Evolutionary conservation across 2,888 invertebrate species (phyloP).

Genomic region (Reticulitermes lucifugus): DNA sequence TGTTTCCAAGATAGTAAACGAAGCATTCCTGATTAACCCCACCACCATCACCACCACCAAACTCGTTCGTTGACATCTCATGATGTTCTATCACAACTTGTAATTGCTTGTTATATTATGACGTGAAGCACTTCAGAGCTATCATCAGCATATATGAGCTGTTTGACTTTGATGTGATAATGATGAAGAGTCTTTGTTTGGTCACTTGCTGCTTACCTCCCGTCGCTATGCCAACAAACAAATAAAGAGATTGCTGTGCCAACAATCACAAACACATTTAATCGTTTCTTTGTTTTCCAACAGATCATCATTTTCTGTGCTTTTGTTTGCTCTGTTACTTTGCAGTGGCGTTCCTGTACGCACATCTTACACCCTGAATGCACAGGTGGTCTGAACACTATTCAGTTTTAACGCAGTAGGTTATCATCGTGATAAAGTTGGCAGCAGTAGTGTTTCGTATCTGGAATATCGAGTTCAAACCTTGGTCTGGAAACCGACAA

Average conservation of each 20-base stretch:
- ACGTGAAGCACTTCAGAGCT: neutral
- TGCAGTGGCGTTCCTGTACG: neutral
- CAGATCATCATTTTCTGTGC: neutral
- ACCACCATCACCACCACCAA: neutral
- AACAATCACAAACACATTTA: neutral
- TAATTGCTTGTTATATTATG: constrained; percentile 12
- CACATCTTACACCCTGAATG: too few species aligned
- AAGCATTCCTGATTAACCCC: neutral
- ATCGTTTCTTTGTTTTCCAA: constrained; percentile 25
- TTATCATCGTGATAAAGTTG: too few species aligned
- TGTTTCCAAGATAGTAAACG: neutral
- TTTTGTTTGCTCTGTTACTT: neutral
- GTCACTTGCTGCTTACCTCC: neutral
- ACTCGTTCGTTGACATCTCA: constrained; percentile 1
- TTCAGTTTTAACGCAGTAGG: too few species aligned
- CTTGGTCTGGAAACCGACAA: too few species aligned
- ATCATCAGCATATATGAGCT: constrained; percentile 4
- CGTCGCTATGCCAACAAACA: constrained; percentile 9
- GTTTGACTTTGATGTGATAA: constrained; percentile 20
- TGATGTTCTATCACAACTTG: neutral
- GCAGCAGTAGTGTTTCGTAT: too few species aligned
- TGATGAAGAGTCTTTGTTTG: constrained; percentile 21
- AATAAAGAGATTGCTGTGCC: constrained; percentile 1
- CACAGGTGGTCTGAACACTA: too few species aligned
- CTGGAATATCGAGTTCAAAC: too few species aligned